Conservation (phyloP, 92 coral and sea anemone genomes). For the Metridium senile region DNA sequence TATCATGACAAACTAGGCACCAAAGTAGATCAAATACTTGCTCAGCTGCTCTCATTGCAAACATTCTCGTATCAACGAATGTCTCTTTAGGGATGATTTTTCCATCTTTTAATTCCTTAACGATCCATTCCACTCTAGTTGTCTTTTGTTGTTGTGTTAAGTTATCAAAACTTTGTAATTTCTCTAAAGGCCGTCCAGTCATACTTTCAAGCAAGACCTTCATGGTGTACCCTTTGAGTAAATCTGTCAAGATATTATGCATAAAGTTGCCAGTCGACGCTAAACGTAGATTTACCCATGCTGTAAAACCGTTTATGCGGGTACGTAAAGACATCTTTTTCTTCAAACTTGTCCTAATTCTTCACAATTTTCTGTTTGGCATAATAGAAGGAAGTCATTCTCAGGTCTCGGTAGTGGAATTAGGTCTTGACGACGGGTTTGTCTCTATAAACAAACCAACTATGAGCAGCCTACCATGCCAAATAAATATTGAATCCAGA, state of each 20-base stretch:
- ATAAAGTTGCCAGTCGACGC: conserved; percentile 88
- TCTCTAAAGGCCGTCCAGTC: conserved; percentile 90
- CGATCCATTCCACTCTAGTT: conserved; percentile 98
- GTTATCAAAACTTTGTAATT: conserved; percentile 94
- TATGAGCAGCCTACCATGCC: not conserved
- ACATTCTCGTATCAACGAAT: conserved; percentile 92
- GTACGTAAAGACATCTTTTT: conserved; percentile 76
- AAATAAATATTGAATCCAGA: not conserved
- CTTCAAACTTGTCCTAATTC: not conserved
- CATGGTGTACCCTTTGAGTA: conserved; percentile 97
- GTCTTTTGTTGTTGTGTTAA: conserved; percentile 95
- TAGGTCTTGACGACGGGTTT: not conserved
- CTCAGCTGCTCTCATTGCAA: conserved; percentile 94
- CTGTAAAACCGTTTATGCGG: conserved; percentile 98
- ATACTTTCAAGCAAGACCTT: conserved; percentile 95
- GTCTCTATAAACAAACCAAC: not conserved
- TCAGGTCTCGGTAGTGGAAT: not conserved
- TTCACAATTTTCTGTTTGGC: not conserved
- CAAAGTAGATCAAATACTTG: conserved; percentile 96
- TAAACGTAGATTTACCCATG: conserved; percentile 95
- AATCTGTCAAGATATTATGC: conserved; percentile 89
- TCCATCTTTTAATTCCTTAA: conserved; percentile 76
- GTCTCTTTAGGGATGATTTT: conserved; percentile 80
- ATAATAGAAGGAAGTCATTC: not conserved
- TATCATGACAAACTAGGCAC: conserved; percentile 98